Conservation (phyloP, 2,888 invertebrate species). For the Ophraella communa region DNA sequence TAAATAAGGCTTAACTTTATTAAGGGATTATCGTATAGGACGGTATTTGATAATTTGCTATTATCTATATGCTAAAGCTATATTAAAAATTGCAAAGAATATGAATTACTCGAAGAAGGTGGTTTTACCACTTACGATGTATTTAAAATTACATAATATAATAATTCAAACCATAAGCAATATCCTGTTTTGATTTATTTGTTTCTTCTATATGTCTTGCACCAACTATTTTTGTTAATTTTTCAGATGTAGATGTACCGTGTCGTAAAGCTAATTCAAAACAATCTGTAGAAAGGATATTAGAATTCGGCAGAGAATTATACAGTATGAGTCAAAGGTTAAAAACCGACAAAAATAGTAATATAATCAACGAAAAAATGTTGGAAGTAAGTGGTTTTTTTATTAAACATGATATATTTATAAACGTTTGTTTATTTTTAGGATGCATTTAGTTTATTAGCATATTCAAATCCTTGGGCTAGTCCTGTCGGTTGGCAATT, state of each 20-base stretch:
- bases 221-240: conserved; percentile 21
- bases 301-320: conserved; percentile 92
- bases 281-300: conserved; percentile 89
- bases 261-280: conserved; percentile 64
- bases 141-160: no score
- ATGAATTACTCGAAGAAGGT: no score
- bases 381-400: conserved; percentile 71
- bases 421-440: conserved; percentile 57
- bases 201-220: no score
- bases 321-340: conserved; percentile 89
- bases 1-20: no score
- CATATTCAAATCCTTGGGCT: conserved; percentile 97
- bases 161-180: no score
- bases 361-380: conserved; percentile 87
- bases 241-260: conserved; percentile 62
- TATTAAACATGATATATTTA: background rate
- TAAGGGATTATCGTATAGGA: no score
- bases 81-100: no score
- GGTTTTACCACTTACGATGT: no score
- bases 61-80: no score
- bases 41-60: no score
- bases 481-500: conserved; percentile 97
- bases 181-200: no score
- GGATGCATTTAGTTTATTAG: conserved; percentile 97
- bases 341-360: conserved; percentile 81